Conservation (phyloP, 2,797 vertebrate species). For the Microchirus variegatus region DNA sequence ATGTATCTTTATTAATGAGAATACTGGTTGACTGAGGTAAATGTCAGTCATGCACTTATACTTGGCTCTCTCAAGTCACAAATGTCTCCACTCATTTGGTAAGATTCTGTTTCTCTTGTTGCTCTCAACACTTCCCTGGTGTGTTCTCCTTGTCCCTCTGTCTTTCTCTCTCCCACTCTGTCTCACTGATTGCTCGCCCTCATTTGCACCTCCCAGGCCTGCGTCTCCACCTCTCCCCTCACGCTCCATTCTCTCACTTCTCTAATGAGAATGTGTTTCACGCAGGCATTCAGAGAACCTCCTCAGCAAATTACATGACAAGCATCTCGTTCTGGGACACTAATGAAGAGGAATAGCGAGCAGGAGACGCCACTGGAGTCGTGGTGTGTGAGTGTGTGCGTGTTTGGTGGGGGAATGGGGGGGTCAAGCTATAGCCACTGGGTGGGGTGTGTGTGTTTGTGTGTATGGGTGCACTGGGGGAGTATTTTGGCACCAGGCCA, state of each 20-base stretch:
- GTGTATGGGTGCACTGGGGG: constrained; percentile 24
- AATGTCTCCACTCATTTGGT: constrained; percentile 3
- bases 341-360: constrained; percentile 81
- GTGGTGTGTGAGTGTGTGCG: constrained; percentile 10
- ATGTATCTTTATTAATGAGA: constrained; percentile 17
- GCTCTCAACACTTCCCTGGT: constrained; percentile 18
- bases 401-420: constrained; percentile 31
- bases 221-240: constrained; percentile 47
- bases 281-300: constrained; percentile 69
- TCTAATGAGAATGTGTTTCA: constrained; percentile 73
- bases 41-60: constrained; percentile 2
- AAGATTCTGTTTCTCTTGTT: constrained; percentile 30
- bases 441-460: constrained; percentile 40
- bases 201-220: constrained; percentile 43
- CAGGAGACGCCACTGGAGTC: constrained; percentile 63
- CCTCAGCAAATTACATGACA: constrained; percentile 79
- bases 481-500: constrained; percentile 73
- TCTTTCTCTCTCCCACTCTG: constrained; percentile 28
- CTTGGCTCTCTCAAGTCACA: constrained; percentile 19
- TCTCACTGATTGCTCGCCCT: constrained; percentile 41
- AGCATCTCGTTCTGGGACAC: constrained; percentile 74
- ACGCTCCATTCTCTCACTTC: constrained; percentile 49
- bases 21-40: constrained; percentile 7
- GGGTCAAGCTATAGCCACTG: constrained; percentile 35
- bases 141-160: constrained; percentile 14